Evolutionary conservation across 2,113 vertebrate genomes (phyloP).

Genomic region (Percina caprodes): DNA sequence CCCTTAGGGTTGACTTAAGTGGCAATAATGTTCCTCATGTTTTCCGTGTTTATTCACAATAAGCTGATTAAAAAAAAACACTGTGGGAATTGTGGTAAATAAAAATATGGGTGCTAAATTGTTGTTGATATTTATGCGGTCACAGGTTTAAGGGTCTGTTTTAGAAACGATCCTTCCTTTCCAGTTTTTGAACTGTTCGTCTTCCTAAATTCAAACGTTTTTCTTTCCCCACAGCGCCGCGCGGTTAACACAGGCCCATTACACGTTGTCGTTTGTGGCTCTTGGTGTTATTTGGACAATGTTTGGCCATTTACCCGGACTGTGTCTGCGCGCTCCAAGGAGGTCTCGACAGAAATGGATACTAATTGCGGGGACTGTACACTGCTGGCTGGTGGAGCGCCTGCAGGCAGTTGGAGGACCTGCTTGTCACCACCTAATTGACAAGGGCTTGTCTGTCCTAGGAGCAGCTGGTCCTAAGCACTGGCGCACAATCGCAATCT

Average conservation of each 20-base stretch:
- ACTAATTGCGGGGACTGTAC: conserved; percentile 98
- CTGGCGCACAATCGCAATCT: conserved; percentile 97
- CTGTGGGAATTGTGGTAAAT: neutral
- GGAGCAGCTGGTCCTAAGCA: conserved; percentile 98
- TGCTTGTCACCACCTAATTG: conserved; percentile 99
- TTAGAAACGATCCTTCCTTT: neutral
- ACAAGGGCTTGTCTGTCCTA: conserved; percentile 99
- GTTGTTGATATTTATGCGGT: neutral
- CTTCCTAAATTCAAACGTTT: conserved; percentile 46
- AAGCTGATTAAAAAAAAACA: neutral
- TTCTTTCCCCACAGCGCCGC: conserved; percentile 65
- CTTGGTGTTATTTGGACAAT: conserved; percentile 79
- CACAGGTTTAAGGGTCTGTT: neutral
- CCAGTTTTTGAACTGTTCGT: conserved; percentile 2
- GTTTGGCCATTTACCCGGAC: conserved; percentile 85
- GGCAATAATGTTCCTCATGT: neutral
- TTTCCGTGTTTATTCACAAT: neutral
- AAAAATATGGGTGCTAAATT: neutral
- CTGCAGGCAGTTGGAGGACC: conserved; percentile 90
- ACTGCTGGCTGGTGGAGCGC: conserved; percentile 87
- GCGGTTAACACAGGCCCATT: conserved; percentile 76
- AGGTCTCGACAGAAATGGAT: conserved; percentile 96
- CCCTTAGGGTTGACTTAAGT: neutral
- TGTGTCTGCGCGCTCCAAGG: conserved; percentile 91
- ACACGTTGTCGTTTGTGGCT: conserved; percentile 70